Conservation (phyloP, 2,113 vertebrate genomes). For the Chlorodrepanis virens region DNA sequence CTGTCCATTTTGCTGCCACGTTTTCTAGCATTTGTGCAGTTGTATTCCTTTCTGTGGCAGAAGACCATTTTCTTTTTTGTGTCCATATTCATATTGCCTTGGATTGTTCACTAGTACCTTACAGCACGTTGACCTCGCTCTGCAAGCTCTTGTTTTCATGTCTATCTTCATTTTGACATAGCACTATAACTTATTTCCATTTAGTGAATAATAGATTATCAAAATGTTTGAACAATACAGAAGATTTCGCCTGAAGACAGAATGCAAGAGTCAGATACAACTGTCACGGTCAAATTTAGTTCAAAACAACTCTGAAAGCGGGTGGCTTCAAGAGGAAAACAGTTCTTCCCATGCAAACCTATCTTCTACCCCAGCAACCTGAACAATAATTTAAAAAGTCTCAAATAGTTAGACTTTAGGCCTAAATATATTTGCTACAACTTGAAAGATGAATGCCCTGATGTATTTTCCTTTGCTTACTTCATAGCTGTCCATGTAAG, state of each 20-base stretch:
- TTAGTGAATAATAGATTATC: neutral
- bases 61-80: neutral
- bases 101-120: neutral
- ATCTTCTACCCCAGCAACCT: conserved; percentile 35
- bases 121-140: neutral
- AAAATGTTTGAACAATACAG: conserved; percentile 22
- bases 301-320: neutral
- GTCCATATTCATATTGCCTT: neutral
- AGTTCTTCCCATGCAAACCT: conserved; percentile 22
- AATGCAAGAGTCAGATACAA: conserved; percentile 41
- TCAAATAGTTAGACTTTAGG: conserved; percentile 25
- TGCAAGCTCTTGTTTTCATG: neutral
- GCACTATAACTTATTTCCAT: neutral
- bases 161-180: neutral
- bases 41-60: conserved; percentile 25
- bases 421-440: conserved; percentile 47
- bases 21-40: neutral
- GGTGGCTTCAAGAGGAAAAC: neutral
- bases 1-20: neutral
- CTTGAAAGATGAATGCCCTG: conserved; percentile 54
- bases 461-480: conserved; percentile 40
- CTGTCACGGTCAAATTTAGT: neutral
- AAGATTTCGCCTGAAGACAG: conserved; percentile 48
- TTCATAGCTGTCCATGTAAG: conserved; percentile 37
- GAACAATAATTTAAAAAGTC: neutral